Base-by-base conservation (phyloP, 1,140 invertebrate genomes). In the Lepidurus apus region DNA sequence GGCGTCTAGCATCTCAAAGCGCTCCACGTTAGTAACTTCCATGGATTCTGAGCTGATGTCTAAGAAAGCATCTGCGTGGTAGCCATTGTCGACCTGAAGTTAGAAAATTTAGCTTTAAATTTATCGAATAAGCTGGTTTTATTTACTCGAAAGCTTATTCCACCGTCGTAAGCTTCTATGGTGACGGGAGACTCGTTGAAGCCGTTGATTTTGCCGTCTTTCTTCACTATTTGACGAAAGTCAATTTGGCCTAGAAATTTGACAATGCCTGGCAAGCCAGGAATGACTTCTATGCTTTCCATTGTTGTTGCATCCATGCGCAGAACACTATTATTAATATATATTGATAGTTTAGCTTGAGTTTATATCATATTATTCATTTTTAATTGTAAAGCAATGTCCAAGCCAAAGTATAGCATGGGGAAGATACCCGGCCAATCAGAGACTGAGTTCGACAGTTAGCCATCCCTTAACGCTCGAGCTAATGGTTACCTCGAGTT, bases 221-320 rank as follows among this genome's bases (percentile, higher is more conserved):
- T 79, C 80, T 87, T 86, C 53, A 85, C 84, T 74, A 91, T 85
- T 75, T 84, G 87, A 80, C 93, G 93, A 79, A 96, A 86, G 83
- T 95, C 92, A 0, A 91, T 90, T 45, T 89, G 86, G 1, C 93
- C 93, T 79, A 91, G 92, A 83, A 97, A 93, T 84, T 96, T 95
- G 42, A 80, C 74, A 78, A 42, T 44, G 5, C 75, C 47, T 74
- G 73, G 21, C 74, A 21, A 77, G n/a, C 43, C 90, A 0, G 93
- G 91, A 44, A 95, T 89, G 78, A 96, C 87, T 85, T 97, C 94
- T 81, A 97, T 89, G 78, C 91, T 92, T 83, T 95, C 91, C 89
- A 97, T 92, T 65, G 93, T 90, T 82, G 90, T 89, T 1, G 92
- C 91, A 77, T 65, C 53, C 53, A 94, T 85, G 76, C 90, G 83